Percentiles rank a stretch among this genome's conserved stretches.
Conservation (phyloP, 2,113 vertebrate species). For the Petrocephalus microphthalmus region DNA sequence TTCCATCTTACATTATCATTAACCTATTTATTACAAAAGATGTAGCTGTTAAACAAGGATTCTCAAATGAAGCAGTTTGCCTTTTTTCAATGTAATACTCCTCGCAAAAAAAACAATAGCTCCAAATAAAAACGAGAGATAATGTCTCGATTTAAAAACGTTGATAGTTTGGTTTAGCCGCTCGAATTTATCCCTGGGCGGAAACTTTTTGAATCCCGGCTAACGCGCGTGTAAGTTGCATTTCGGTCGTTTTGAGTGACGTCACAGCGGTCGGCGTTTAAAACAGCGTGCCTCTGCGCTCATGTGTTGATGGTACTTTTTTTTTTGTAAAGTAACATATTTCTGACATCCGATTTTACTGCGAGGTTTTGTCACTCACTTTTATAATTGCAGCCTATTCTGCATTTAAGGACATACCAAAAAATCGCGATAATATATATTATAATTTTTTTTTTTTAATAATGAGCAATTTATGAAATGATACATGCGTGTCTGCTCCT, state of each 20-base stretch:
- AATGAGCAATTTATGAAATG: neutral
- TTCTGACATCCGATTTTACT: slow-evolving; percentile 29
- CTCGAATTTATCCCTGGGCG: neutral
- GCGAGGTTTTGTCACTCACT: neutral
- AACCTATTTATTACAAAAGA: slow-evolving; percentile 51
- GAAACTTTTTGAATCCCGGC: neutral
- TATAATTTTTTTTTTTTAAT: neutral
- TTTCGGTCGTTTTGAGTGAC: slow-evolving; percentile 56
- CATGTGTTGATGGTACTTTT: slow-evolving; percentile 47
- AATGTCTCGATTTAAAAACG: neutral
- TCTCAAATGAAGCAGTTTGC: slow-evolving; percentile 46
- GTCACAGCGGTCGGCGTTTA: slow-evolving; percentile 64
- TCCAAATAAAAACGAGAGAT: neutral
- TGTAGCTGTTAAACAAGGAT: slow-evolving; percentile 76
- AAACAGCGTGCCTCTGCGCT: slow-evolving; percentile 55
- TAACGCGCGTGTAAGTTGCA: neutral
- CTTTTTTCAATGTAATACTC: slow-evolving; percentile 61
- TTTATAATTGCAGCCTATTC: neutral
- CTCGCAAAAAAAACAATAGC: slow-evolving; percentile 43
- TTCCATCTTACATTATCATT: neutral
- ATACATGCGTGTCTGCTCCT: neutral
- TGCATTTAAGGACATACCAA: neutral
- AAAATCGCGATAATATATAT: neutral
- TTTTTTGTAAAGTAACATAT: slow-evolving; percentile 41
- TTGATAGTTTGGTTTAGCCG: slow-evolving; percentile 28